Conservation (phyloP, 1,140 invertebrate genomes). For the Muscidifurax raptorellus region DNA sequence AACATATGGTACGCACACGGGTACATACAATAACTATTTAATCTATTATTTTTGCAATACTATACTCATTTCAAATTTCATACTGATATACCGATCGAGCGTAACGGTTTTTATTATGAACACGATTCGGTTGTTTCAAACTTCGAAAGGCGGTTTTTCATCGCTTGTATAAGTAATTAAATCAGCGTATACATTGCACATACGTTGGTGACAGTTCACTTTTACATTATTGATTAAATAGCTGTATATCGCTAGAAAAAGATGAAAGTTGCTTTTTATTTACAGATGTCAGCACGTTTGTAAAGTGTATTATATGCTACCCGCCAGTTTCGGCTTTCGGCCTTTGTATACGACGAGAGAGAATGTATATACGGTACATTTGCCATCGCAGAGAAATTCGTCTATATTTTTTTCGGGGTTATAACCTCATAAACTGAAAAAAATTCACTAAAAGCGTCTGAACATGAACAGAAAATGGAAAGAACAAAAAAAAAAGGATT, state of each 20-base stretch:
- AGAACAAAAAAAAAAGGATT: neutral
- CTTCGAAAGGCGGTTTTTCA: neutral
- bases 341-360: too few species aligned
- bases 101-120: slow-evolving; percentile 15
- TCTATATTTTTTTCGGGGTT: neutral
- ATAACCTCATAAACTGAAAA: neutral
- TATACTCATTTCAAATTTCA: neutral
- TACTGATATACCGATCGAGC: neutral
- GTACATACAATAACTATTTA: neutral
- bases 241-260: neutral
- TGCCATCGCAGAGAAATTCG: neutral
- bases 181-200: too few species aligned
- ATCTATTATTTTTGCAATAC: neutral
- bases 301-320: neutral
- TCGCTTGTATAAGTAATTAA: neutral
- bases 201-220: neutral
- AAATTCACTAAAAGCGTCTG: neutral
- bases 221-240: neutral
- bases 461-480: slow-evolving; percentile 49
- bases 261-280: neutral
- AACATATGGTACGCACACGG: too few species aligned
- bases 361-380: neutral
- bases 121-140: too few species aligned
- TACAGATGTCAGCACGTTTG: neutral
- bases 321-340: neutral